Percentiles rank a stretch among this genome's conserved stretches.
Conservation (phyloP, 2,113 vertebrate genomes). For the Dipodomys merriami region DNA sequence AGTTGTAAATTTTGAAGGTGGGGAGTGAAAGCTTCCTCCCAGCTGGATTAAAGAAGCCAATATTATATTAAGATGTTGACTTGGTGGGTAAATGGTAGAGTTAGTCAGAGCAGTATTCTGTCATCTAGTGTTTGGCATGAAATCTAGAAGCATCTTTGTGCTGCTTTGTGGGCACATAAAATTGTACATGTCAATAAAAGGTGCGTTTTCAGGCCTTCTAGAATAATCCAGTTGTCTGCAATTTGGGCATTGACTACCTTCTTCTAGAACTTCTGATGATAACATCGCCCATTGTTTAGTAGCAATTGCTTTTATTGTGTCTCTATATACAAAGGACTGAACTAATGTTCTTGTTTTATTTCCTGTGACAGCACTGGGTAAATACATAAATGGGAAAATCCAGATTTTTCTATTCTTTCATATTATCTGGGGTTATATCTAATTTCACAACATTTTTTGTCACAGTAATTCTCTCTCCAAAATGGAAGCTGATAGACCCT, state of each 20-base stretch:
- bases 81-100: background rate
- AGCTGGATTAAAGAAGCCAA: background rate
- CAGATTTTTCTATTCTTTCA: background rate
- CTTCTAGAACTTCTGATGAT: background rate
- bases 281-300: background rate
- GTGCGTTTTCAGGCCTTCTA: background rate
- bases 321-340: background rate
- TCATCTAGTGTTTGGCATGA: background rate
- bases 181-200: background rate
- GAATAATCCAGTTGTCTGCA: background rate
- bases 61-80: conserved; percentile 39
- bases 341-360: background rate
- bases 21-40: background rate
- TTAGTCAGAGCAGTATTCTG: background rate
- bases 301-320: background rate
- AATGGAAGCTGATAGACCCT: background rate
- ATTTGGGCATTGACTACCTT: background rate
- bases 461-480: background rate
- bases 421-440: background rate
- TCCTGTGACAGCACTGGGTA: background rate
- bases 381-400: background rate
- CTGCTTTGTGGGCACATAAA: background rate
- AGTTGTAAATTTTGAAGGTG: background rate
- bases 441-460: conserved; percentile 16
- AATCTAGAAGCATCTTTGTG: conserved; percentile 21